A percentile compares a stretch with the other conserved stretches of the same genome.
phyloP scores from a whole-genome alignment of 2,113 vertebrate genomes.

The Syngnathus floridae region DNA sequence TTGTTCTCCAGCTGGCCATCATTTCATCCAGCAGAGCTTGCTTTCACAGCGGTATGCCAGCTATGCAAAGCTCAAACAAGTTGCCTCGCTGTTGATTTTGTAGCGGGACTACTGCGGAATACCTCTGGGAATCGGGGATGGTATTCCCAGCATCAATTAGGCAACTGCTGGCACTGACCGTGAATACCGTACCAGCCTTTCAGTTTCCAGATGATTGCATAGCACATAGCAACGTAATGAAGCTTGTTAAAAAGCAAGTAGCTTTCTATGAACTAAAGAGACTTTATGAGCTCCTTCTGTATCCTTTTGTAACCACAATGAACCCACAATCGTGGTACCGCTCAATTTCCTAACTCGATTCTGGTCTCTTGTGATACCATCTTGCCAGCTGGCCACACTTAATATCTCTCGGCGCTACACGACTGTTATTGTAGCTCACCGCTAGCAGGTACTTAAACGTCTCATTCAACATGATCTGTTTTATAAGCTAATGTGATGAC shows the following conservation, averaged over 20 bases:
- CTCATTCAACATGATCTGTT: slow-evolving; percentile 13
- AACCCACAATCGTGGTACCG: slow-evolving; percentile 22
- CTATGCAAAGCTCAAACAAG: slow-evolving; percentile 31
- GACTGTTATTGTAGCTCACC: slow-evolving; percentile 6
- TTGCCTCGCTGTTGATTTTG: slow-evolving; percentile 22
- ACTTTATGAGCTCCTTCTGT: slow-evolving; percentile 19
- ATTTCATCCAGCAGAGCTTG: slow-evolving; percentile 28
- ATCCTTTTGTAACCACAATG: slow-evolving; percentile 22
- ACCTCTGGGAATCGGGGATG: slow-evolving; percentile 22
- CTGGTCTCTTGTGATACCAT: slow-evolving; percentile 2
- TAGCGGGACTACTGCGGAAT: slow-evolving; percentile 25
- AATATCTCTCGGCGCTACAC: slow-evolving; percentile 9
- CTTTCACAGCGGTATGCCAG: slow-evolving; percentile 37
- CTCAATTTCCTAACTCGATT: slow-evolving; percentile 16
- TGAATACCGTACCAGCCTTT: not conserved
- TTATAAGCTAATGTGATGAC: slow-evolving; percentile 24
- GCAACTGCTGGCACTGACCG: slow-evolving; percentile 22
- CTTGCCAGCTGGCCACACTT: slow-evolving; percentile 4
- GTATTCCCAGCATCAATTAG: slow-evolving; percentile 30
- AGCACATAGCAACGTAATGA: slow-evolving; percentile 17
- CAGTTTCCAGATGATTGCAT: not conserved
- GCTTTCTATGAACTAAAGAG: slow-evolving; percentile 17
- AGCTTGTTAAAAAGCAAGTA: slow-evolving; percentile 16
- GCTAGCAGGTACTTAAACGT: not conserved
- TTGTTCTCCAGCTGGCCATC: slow-evolving; percentile 41